These are phyloP conservation scores for Hydrotaea cyrtoneurina DNA, from an alignment of 2,888 invertebrate genomes.

Conservation along the genomic window DNA sequence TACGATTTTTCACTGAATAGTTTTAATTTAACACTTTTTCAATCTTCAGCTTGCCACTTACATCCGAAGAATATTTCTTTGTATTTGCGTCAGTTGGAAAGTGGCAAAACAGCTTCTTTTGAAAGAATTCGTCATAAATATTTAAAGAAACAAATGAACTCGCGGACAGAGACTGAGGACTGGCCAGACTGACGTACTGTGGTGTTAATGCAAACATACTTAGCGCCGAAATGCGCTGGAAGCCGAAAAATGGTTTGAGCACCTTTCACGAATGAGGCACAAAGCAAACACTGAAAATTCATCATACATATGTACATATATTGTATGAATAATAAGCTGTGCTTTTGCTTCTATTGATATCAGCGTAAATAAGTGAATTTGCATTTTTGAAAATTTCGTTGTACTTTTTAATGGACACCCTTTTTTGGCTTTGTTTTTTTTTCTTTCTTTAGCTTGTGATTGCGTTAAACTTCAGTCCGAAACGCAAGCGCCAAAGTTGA, in stretches of 20 bases:
- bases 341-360: slow-evolving; percentile 5
- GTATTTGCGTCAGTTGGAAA: background rate
- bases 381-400: background rate
- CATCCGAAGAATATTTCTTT: background rate
- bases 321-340: background rate
- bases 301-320: background rate
- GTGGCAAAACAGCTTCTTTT: background rate
- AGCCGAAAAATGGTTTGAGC: slow-evolving; percentile 1
- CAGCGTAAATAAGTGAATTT: background rate
- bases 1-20: no score
- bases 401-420: slow-evolving; percentile 14
- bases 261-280: slow-evolving; percentile 18
- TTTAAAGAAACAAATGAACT: background rate
- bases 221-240: background rate
- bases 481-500: background rate
- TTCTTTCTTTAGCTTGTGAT: background rate
- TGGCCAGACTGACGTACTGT: background rate
- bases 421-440: background rate
- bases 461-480: background rate
- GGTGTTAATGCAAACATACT: background rate
- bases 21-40: background rate
- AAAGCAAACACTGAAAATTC: background rate
- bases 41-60: background rate
- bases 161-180: background rate
- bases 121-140: background rate